Base-by-base conservation (phyloP, 2,888 invertebrate species). In the Watsonalla binaria region DNA sequence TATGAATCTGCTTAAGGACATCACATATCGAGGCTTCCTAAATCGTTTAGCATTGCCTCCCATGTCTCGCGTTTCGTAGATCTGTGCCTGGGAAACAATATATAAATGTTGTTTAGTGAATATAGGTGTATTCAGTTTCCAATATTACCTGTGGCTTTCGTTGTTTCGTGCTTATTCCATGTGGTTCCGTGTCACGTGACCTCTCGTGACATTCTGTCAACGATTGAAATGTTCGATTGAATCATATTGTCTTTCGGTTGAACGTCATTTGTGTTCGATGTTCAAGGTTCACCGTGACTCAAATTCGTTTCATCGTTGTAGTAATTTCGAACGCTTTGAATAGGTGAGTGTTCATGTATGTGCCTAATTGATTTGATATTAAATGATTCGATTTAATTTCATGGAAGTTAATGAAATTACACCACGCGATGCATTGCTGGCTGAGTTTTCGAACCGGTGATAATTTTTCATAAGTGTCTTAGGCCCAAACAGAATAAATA, bases 181-280 rank as follows among this genome's bases (percentile, higher is more conserved):
- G 24, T 24, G 37, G 42, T 42, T 42, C 42, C 42, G 42, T 42
- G 42, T 11, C 11, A 66, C 62, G 62, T 58, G 55, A 9, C 53
- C 49, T 54, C 56, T 53, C 51, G 46, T 53, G 47, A 48, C 51
- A 51, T 54, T 54, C 51, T 61, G 66, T 61, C 57, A 61, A 63
- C 61, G 58, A 45, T 34, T 45, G 42, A 42, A 42, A 11, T 42
- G 37, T 8, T 37, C 60, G 59, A 62, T 63, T 62, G 60, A 63
- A 63, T 60, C 58, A 54, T 64, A 63, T 62, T 61, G 65, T 57
- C 58, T 45, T 24, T 58, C 57, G 47, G 48, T 51, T 51, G 37
- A 37, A 48, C 13, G 37, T 48, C 7, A 48, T 49, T 11, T 49
- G 13, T 11, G 14, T 14, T 49, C 2, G 11, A 11, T 11, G 42